These are phyloP conservation scores for Montipora sp. DNA, from an alignment of 64 coral and sea anemone species.

Conservation along the genomic window DNA sequence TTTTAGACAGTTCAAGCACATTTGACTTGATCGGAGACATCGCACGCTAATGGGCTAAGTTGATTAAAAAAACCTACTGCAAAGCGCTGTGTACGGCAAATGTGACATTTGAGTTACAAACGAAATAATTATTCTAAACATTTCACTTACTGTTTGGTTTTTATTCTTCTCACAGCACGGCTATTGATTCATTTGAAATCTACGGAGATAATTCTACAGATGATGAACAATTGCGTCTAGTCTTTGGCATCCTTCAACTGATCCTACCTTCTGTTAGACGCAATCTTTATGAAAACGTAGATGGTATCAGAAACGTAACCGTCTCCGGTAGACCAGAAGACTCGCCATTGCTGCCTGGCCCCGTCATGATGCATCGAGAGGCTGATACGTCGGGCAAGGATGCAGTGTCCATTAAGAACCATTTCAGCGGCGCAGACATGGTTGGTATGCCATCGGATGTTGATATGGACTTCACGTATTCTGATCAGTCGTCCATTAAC, in stretches of 20 bases:
- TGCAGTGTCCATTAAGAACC: slow-evolving; percentile 43
- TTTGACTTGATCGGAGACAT: no score
- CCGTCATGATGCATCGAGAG: slow-evolving; percentile 55
- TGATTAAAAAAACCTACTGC: no score
- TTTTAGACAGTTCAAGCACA: no score
- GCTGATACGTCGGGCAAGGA: slow-evolving; percentile 36
- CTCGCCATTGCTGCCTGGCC: slow-evolving; percentile 33
- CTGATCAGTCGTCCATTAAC: slow-evolving; percentile 24
- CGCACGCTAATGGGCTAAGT: no score
- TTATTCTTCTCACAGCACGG: not conserved
- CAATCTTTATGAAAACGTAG: slow-evolving; percentile 50
- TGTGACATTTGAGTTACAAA: no score
- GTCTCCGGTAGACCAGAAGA: slow-evolving; percentile 16
- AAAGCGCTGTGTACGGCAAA: no score
- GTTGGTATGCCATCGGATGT: slow-evolving; percentile 19
- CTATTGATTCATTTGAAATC: slow-evolving; percentile 35
- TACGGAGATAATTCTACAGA: slow-evolving; percentile 23
- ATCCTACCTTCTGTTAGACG: slow-evolving; percentile 42
- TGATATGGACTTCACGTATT: slow-evolving; percentile 41
- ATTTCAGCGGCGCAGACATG: slow-evolving; percentile 43
- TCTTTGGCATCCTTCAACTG: slow-evolving; percentile 36
- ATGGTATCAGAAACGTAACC: slow-evolving; percentile 9
- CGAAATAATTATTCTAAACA: no score
- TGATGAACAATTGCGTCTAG: slow-evolving; percentile 19
- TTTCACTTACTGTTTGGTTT: not conserved